These are phyloP conservation scores for Brachyptera putata DNA, from an alignment of 2,888 invertebrate genomes.

Conservation along the genomic window DNA sequence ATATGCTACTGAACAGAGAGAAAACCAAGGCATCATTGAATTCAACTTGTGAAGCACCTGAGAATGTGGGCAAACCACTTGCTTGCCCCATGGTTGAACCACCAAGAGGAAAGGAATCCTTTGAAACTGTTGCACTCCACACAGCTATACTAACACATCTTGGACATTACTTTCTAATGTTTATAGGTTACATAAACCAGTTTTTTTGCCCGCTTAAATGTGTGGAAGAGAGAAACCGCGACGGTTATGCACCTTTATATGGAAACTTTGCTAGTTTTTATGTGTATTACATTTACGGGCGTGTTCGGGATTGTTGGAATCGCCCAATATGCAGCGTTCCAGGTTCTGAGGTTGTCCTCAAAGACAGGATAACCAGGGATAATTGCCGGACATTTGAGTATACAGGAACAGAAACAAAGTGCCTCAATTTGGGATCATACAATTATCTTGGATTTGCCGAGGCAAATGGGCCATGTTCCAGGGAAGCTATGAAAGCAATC, in stretches of 20 bases:
- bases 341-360: constrained; percentile 76
- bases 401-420: constrained; percentile 75
- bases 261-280: constrained; percentile 86
- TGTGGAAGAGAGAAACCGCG: constrained; percentile 70
- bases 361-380: constrained; percentile 80
- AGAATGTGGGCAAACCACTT: no score
- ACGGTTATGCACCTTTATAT: constrained; percentile 78
- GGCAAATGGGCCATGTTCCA: constrained; percentile 70
- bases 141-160: constrained; percentile 81
- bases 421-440: constrained; percentile 95
- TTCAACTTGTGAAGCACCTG: no score
- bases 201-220: constrained; percentile 79
- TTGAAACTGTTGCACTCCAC: constrained; percentile 74
- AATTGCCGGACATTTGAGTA: constrained; percentile 92
- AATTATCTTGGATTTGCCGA: constrained; percentile 98
- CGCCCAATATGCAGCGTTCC: constrained; percentile 92
- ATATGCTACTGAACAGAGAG: no score
- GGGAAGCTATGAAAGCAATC: constrained; percentile 63
- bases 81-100: no score
- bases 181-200: constrained; percentile 91
- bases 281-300: constrained; percentile 85
- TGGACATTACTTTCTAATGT: constrained; percentile 87
- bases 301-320: constrained; percentile 94
- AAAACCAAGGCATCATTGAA: no score
- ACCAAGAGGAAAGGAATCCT: constrained; percentile 62